These are phyloP conservation scores for Coecobrya sp. DNA, from an alignment of 2,888 invertebrate species.

Conservation along the genomic window DNA sequence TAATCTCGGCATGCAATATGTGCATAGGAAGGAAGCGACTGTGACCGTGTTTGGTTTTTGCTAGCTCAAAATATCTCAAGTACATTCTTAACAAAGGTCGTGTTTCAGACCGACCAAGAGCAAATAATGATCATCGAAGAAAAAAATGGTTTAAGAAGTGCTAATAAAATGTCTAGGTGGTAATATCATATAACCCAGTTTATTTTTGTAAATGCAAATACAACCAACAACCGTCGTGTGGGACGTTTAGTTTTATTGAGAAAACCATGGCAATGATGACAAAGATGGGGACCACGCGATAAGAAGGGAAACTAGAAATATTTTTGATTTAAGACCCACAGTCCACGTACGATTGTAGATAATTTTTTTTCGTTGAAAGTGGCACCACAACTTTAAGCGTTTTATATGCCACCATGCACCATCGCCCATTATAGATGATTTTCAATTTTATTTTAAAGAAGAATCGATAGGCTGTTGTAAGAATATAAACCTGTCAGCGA, in stretches of 20 bases:
- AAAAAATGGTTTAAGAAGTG: too few relatives aligned
- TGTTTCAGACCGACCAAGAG: slow-evolving; percentile 45
- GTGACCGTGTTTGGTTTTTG: not conserved
- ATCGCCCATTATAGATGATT: not conserved
- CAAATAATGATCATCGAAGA: slow-evolving; percentile 3
- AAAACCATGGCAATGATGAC: not conserved
- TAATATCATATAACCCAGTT: not conserved
- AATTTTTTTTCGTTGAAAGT: not conserved
- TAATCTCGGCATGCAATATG: slow-evolving; percentile 21
- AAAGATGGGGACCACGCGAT: not conserved
- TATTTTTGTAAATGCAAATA: not conserved
- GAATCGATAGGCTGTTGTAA: not conserved
- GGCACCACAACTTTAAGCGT: not conserved
- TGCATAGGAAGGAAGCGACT: slow-evolving; percentile 36
- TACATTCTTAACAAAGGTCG: slow-evolving; percentile 78
- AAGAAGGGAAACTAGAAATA: not conserved
- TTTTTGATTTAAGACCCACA: not conserved
- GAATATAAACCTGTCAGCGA: slow-evolving; percentile 9
- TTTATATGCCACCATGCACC: not conserved
- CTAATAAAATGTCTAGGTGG: not conserved
- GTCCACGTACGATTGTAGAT: not conserved
- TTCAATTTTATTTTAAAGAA: not conserved
- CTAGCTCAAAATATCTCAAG: slow-evolving; percentile 72
- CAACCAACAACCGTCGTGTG: too few relatives aligned
- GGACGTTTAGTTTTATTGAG: not conserved